Evolutionary conservation across 1,140 invertebrate genomes (phyloP).

Genomic region (Drosophila sechellia): DNA sequence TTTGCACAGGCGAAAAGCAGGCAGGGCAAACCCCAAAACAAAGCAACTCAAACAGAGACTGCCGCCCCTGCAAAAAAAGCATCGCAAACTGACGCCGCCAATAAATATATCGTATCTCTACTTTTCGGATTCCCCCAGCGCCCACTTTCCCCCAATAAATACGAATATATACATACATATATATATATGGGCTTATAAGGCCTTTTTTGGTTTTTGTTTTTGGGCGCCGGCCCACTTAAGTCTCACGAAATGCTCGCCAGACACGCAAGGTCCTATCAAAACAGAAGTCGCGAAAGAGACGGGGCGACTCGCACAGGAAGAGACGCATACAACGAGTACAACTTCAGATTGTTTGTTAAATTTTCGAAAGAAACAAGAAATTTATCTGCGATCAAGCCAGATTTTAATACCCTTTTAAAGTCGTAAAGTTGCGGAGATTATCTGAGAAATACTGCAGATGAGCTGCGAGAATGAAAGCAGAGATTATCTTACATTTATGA

Average conservation of each 20-base stretch:
- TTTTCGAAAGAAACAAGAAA: slow-evolving; percentile 37
- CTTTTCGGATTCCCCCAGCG: slow-evolving; percentile 48
- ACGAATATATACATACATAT: slow-evolving; percentile 5
- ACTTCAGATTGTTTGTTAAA: slow-evolving; percentile 55
- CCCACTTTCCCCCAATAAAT: slow-evolving; percentile 6
- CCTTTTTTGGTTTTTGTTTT: slow-evolving; percentile 27
- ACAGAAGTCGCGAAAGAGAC: background rate
- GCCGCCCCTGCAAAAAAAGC: slow-evolving; percentile 37
- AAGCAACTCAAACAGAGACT: slow-evolving; percentile 46
- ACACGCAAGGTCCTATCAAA: slow-evolving; percentile 59
- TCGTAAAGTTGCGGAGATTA: slow-evolving; percentile 15
- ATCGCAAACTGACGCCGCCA: slow-evolving; percentile 60
- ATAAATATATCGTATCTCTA: slow-evolving; percentile 74
- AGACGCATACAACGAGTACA: slow-evolving; percentile 22
- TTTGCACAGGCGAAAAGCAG: slow-evolving; percentile 49
- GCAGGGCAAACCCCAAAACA: slow-evolving; percentile 27
- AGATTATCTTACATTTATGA: slow-evolving; percentile 6
- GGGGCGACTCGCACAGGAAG: background rate
- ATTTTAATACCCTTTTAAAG: slow-evolving; percentile 45
- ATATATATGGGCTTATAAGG: slow-evolving; percentile 5
- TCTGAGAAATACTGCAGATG: slow-evolving; percentile 9
- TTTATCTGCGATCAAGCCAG: slow-evolving; percentile 14
- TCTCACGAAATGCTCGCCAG: slow-evolving; percentile 69
- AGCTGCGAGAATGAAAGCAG: background rate
- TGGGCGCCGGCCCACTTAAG: slow-evolving; percentile 76